Conservation (phyloP, 2,113 vertebrate genomes). For the Myodes glareolus region DNA sequence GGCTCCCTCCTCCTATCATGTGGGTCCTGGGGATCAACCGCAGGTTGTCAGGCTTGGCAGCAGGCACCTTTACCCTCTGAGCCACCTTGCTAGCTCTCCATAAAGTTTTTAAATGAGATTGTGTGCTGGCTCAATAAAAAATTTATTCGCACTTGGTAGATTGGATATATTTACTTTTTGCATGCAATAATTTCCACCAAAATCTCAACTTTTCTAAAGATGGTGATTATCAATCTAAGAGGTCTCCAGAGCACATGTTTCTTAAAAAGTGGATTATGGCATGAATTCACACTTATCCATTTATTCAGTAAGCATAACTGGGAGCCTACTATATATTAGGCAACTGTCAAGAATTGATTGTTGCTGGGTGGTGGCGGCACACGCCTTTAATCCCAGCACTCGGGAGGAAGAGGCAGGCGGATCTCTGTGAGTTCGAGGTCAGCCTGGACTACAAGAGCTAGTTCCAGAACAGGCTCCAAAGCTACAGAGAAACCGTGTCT, state of each 20-base stretch:
- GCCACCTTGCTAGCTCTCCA: neutral
- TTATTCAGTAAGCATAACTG: neutral
- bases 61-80: neutral
- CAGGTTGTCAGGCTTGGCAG: neutral
- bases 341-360: neutral
- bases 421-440: too few relatives aligned
- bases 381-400: too few relatives aligned
- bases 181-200: neutral
- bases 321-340: neutral
- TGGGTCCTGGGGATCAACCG: too few relatives aligned
- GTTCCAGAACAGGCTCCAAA: too few relatives aligned
- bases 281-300: constrained; percentile 23
- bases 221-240: constrained; percentile 30
- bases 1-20: neutral
- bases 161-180: constrained; percentile 41
- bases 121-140: neutral
- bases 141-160: neutral
- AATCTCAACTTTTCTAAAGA: constrained; percentile 36
- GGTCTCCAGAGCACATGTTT: constrained; percentile 16
- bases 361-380: too few relatives aligned
- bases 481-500: too few relatives aligned
- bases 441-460: too few relatives aligned
- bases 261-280: neutral
- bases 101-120: neutral
- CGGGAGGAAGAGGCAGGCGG: too few relatives aligned